These are phyloP conservation scores for Amia ocellicauda DNA, from an alignment of 2,113 vertebrate genomes.

Conservation along the genomic window DNA sequence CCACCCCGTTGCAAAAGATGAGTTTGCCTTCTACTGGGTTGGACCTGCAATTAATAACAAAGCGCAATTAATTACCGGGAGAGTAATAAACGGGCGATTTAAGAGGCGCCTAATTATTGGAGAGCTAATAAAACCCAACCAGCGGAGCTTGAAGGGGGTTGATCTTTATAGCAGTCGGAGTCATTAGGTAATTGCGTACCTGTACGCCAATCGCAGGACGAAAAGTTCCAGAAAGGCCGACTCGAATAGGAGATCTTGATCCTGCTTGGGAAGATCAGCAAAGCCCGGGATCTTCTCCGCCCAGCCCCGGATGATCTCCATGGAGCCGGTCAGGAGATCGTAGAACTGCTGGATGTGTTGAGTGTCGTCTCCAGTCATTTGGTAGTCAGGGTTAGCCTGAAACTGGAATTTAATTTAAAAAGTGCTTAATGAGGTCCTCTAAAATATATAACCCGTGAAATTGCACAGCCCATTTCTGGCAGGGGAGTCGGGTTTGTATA, in stretches of 20 bases:
- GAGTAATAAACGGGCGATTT: constrained; percentile 78
- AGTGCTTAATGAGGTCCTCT: constrained; percentile 87
- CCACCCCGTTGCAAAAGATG: constrained; percentile 97
- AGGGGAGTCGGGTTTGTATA: constrained; percentile 64
- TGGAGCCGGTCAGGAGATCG: constrained; percentile 96
- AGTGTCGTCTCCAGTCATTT: constrained; percentile 94
- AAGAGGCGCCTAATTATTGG: constrained; percentile 78
- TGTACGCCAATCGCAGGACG: constrained; percentile 92
- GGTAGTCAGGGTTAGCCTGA: constrained; percentile 97
- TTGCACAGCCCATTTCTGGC: constrained; percentile 73
- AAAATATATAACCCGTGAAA: constrained; percentile 94
- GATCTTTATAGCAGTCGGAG: constrained; percentile 34
- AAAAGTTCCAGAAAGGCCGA: constrained; percentile 97
- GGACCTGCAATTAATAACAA: constrained; percentile 81
- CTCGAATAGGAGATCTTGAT: constrained; percentile 96
- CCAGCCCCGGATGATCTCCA: constrained; percentile 99
- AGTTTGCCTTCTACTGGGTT: constrained; percentile 98
- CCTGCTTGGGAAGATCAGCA: constrained; percentile 83
- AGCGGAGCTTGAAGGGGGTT: constrained; percentile 68
- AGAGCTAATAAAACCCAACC: constrained; percentile 75
- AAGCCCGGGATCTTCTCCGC: constrained; percentile 95
- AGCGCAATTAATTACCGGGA: constrained; percentile 75
- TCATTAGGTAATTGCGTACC: constrained; percentile 62
- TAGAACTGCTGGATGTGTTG: constrained; percentile 99
- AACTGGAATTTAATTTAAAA: constrained; percentile 91